Base-by-base conservation (phyloP, 2,113 vertebrate genomes). In the Camarhynchus parvulus region DNA sequence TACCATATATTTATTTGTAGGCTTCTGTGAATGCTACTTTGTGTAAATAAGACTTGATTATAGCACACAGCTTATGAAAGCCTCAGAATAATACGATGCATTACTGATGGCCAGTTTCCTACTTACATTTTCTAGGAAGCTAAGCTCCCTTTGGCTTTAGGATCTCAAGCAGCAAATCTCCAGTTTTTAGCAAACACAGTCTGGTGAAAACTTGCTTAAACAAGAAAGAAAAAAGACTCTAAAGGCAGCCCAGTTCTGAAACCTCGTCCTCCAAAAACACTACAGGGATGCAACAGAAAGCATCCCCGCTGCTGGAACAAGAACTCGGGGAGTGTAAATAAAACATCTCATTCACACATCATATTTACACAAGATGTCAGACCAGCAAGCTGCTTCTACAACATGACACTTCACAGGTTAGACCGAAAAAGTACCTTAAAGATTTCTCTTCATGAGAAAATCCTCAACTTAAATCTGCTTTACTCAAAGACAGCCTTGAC, bases 341-440 rank as follows among this genome's bases (percentile, higher is more conserved):
- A 86, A 96, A 84, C 68, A 81, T 74, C 90, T 93, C 90, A 17
- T 89, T 93, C 89, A 77, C 66, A 87, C 80, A 39, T 53, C 6
- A 2, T 28, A 87, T 92, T 92, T 64, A 82, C 83, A 76, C 59
- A 49, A 75, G 87, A 87, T 49, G 62, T 72, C 90, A 91, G 89
- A 96, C 83, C 92, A 95, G 89, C 91, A 94, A 97, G 85, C 47
- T 22, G 41, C 81, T 96, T 75, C 93, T 82, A 61, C 75, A 96
- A 93, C 90, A 90, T 22, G 78, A 81, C 64, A 85, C 61, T 84
- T 76, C 83, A 83, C 75, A 88, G 87, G 63, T 84, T 81, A 73
- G 69, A 91, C 2, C 15, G 49, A 78, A 92, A 95, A 92, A 90
- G 83, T 80, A 94, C 67, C 91, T 89, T 93, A 90, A 91, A 76